A percentile compares a stretch with the other conserved stretches of the same genome.
Evolutionary conservation across 2,888 invertebrate species (phyloP).

Genomic region (Calameuta idolon): DNA sequence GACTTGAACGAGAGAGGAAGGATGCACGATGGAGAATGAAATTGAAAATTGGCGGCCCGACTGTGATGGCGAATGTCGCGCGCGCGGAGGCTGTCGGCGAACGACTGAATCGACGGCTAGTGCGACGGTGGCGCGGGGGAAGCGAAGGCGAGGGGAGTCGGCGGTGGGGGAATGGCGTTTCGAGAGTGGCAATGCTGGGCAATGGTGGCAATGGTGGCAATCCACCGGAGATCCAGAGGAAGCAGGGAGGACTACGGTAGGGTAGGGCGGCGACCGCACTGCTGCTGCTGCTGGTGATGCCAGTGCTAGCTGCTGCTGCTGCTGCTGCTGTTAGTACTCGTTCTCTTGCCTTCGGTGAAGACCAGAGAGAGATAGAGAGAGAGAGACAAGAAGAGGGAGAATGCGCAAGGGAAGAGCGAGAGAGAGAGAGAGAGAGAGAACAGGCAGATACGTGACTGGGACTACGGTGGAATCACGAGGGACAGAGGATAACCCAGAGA

Average conservation of each 20-base stretch:
- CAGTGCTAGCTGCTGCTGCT: too few relatives aligned
- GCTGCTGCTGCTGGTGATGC: neutral
- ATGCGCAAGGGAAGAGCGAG: too few relatives aligned
- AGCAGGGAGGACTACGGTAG: constrained; percentile 1
- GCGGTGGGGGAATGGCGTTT: constrained; percentile 8
- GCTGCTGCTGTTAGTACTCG: neutral
- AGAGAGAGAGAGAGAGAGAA: constrained; percentile 1
- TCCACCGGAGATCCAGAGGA: constrained; percentile 4
- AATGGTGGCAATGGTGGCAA: constrained; percentile 21
- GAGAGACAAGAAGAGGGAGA: constrained; percentile 15
- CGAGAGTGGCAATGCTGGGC: constrained; percentile 8
- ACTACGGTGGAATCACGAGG: constrained; percentile 19
- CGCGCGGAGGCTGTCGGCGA: constrained; percentile 49
- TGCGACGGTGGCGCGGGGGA: constrained; percentile 23
- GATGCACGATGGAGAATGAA: too few relatives aligned
- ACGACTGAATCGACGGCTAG: constrained; percentile 56
- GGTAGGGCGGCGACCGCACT: neutral
- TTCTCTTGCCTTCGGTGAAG: neutral
- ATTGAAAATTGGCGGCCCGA: too few relatives aligned
- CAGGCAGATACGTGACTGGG: constrained; percentile 32
- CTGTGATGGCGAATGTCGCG: constrained; percentile 10
- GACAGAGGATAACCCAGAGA: constrained; percentile 40
- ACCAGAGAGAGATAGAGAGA: constrained; percentile 12
- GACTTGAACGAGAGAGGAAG: too few relatives aligned
- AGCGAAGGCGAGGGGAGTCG: constrained; percentile 20